Base-by-base conservation (phyloP, 2,888 invertebrate species). In the Chelonus formosanus region DNA sequence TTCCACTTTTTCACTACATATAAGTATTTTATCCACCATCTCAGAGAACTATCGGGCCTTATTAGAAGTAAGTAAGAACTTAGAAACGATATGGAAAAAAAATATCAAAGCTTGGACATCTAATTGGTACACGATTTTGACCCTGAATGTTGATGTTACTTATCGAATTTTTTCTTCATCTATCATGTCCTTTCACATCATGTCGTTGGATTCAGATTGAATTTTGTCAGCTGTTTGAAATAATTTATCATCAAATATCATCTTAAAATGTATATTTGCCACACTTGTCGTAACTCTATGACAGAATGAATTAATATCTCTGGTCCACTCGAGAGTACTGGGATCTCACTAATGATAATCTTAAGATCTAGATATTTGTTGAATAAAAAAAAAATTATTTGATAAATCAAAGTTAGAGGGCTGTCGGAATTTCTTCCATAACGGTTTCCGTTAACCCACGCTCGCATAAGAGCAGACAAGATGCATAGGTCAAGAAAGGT, bases 61-160 rank as follows among this genome's bases (percentile, higher is more conserved):
- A 62, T 69, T 56, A 73, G 54, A 70, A 47, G 55, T 60, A 48
- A 61, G 64, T 20, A 20, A 36, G 50, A 63, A 50, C 40, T 56
- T 52, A 48, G 10, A 40, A 59, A 67, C 65, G 68, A 65, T 70
- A 65, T 71, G 56, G 58, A 63, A 62, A 69, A 72, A 71, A 71
- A 64, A 67, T 56, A 63, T 67, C 53, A 36, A 58, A 62, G 60
- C 53, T 31, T 63, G 56, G 67, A 65, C 73, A 71, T 80, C 77
- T 81, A 81, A 81, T 81, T 81, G 81, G 81, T 80, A 81, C 81
- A 81, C 81, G 81, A 81, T 80, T 80, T 78, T 79, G 80, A 80
- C 81, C 81, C 78, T 75, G 76, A 80, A 80, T 20, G 20, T 20
- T 20, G 20, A 20, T 20, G 20, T 20, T 20, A 20, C 20, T 20